Evolutionary conservation across 2,888 invertebrate genomes (phyloP).

Genomic region (Ptychoptera albimana): DNA sequence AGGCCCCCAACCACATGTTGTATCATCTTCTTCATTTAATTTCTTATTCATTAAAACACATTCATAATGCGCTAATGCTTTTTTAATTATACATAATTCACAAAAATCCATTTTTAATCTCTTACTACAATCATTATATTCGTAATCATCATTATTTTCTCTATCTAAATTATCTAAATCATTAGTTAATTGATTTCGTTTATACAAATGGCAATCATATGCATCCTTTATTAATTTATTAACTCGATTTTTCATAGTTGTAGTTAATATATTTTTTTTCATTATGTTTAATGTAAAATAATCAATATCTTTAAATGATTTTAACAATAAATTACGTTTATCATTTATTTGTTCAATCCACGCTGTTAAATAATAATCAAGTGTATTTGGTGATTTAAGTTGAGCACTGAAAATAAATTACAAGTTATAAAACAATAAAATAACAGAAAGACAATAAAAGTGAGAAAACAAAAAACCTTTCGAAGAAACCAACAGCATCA

Average conservation of each 20-base stretch:
- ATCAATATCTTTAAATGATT: conserved; percentile 17
- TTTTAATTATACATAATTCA: conserved; percentile 32
- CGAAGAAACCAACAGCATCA: too few relatives aligned
- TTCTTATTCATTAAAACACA: conserved; percentile 37
- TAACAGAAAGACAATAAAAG: too few relatives aligned
- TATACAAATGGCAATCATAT: conserved; percentile 25
- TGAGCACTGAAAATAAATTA: too few relatives aligned
- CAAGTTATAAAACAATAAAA: too few relatives aligned
- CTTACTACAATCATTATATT: neutral
- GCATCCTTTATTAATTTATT: conserved; percentile 18
- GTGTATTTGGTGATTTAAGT: too few relatives aligned
- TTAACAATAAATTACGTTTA: conserved; percentile 11
- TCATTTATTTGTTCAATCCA: conserved; percentile 16
- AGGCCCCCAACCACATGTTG: conserved; percentile 43
- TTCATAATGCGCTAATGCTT: conserved; percentile 33
- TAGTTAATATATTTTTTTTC: conserved; percentile 14
- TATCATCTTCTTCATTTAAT: conserved; percentile 27
- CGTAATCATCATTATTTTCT: neutral
- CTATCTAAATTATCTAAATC: neutral
- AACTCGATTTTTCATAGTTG: conserved; percentile 12
- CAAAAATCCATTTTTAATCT: conserved; percentile 14
- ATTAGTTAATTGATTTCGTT: conserved; percentile 8
- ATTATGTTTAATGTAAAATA: conserved; percentile 16
- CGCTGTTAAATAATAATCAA: conserved; percentile 11
- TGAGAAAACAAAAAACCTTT: too few relatives aligned